These are phyloP conservation scores for Kuschelorhynchus macadamiae DNA, from an alignment of 2,888 invertebrate species.

Conservation along the genomic window DNA sequence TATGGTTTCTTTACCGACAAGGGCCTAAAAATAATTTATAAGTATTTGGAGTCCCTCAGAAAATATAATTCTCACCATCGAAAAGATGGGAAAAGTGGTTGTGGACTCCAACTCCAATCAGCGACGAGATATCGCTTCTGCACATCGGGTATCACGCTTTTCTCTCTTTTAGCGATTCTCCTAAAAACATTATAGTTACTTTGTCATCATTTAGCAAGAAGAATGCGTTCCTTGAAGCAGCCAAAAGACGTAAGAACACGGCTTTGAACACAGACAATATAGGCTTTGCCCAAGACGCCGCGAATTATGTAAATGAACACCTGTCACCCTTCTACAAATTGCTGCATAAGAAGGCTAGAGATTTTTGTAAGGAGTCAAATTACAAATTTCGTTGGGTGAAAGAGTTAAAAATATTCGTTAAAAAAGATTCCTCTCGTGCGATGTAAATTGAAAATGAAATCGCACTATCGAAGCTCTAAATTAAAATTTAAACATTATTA, in stretches of 20 bases:
- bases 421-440: neutral
- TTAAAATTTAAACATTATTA: neutral
- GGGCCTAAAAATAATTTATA: neutral
- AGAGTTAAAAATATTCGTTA: constrained; percentile 2
- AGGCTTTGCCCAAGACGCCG: neutral
- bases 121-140: too few species aligned
- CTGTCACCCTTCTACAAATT: constrained; percentile 3
- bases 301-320: neutral
- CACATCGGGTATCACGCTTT: too few species aligned
- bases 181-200: neutral
- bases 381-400: constrained; percentile 11
- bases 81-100: too few species aligned
- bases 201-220: neutral
- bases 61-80: too few species aligned
- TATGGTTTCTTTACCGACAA: neutral
- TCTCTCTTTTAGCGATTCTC: too few species aligned
- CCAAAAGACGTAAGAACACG: neutral
- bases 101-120: too few species aligned
- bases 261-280: neutral
- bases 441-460: neutral
- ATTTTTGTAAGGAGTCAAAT: neutral
- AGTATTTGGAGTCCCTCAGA: neutral
- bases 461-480: neutral
- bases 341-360: constrained; percentile 1
- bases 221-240: neutral